Base-by-base conservation (phyloP, 2,113 vertebrate genomes). In the Spea bombifrons region DNA sequence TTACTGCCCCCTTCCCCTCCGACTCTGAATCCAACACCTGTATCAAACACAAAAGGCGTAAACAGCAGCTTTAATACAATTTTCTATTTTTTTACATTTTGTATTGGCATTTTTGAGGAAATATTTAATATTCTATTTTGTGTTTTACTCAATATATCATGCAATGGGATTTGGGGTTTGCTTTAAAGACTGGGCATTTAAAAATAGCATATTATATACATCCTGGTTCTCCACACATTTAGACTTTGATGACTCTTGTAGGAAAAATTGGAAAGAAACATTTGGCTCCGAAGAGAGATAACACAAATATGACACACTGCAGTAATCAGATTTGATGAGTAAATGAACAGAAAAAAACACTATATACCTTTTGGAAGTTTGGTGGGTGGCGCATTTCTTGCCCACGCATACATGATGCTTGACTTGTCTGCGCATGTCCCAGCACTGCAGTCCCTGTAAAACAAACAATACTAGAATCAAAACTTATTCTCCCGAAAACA, bases 391-490 rank as follows among this genome's bases (percentile, higher is more conserved):
- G 97, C 97, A 57, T 99, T 96, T 76, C 95, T 94, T 81, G 95
- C 97, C 97, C 97, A 99, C 66, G 96, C 97, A 73, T 99, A 99
- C 76, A 98, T 91, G 81, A 99, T 97, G 68, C 97, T 95, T 8
- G 94, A 87, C 82, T 93, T 93, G 52, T 95, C 95, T 80, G 84
- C 82, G 88, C 97, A 99, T 2, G 94, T 97, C 80, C 94, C 96
- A 81, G 91, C 92, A 84, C 97, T 96, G 87, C 97, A 99, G 87
- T 97, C 94, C 97, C 97, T 99, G 76, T 49, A 72, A 84, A 70
- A 45, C 3, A 67, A 49, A 81, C 30, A 81, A 78, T 52, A 52
- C 6, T 30, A 30, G 30, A 30, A 30, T 30, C 30, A 30, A 30
- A 30, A 30, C 30, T 1, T 30, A 30, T 30, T 30, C 1, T 30